Evolutionary conservation across 2,797 vertebrate species (phyloP), one percentile per base, ranked within the genome.

Genomic region (Hemitrygon akajei): DNA sequence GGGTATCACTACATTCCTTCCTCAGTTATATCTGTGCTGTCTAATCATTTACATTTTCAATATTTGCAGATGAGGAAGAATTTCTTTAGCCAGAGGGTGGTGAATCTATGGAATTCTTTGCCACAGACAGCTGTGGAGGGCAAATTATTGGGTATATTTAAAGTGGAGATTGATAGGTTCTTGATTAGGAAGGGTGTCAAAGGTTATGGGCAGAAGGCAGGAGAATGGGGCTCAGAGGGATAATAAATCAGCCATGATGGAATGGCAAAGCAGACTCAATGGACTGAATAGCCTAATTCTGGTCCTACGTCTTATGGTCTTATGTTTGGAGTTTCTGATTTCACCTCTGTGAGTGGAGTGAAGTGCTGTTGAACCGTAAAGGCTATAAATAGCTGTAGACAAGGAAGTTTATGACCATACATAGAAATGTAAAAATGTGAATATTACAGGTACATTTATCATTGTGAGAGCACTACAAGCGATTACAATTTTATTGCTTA

Each of bases 21-120:
- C 82, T 89, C 30, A 69, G 63, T 37, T 63, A 69, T 1, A 89
- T 69, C n/a, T 22, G 16, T 37, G 86, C n/a, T 89, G 9, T 89
- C 60, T 66, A 89, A 89, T 30, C 34, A n/a, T 89, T 20, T 89
- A 89, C 9, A 66, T 89, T 66, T 87, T 87, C 12, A 87, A 87
- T 14, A 63, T 63, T 63, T 63, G 30, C 58, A 87, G 56, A 87
- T 34, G 47, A 47, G 47, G 47, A 47, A 47, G 47, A 47, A 47
- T 47, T 47, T 47, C 47, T 47, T 47, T 47, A 47, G 47, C 47
- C 3, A 47, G 47, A 47, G 47, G 47, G 47, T 47, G 47, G 47
- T 47, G 47, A 47, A 47, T 47, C 47, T 47, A 47, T 47, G 47
- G 47, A 47, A 47, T 47, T 47, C 47, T 47, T 47, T 47, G 47